Evolutionary conservation across 2,888 invertebrate genomes (phyloP).

Genomic region (Amblyjoppa fuscipennis): DNA sequence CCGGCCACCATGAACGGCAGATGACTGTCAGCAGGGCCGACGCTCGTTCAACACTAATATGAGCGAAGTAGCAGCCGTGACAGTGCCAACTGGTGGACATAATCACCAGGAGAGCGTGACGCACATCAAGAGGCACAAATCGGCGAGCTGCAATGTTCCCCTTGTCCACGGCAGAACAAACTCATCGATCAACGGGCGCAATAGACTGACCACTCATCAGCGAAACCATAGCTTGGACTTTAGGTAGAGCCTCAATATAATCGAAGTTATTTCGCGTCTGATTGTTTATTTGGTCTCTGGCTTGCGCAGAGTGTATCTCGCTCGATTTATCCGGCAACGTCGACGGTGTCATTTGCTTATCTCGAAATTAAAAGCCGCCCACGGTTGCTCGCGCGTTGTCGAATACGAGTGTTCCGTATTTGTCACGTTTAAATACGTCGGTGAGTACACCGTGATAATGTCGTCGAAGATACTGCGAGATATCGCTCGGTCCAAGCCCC

Average conservation of each 20-base stretch:
- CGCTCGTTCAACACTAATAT: conserved; percentile 83
- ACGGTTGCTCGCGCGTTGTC: conserved; percentile 10
- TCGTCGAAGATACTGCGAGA: conserved; percentile 27
- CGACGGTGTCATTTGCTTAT: not conserved
- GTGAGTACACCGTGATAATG: conserved; percentile 46
- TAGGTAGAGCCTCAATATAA: conserved; percentile 87
- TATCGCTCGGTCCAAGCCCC: conserved; percentile 13
- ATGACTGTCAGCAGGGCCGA: conserved; percentile 84
- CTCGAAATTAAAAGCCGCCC: conserved; percentile 37
- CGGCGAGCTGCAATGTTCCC: conserved; percentile 86
- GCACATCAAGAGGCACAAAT: conserved; percentile 84
- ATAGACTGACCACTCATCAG: conserved; percentile 90
- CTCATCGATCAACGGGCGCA: conserved; percentile 85
- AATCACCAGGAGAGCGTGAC: conserved; percentile 82
- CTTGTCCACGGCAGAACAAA: conserved; percentile 87
- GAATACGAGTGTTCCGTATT: conserved; percentile 41
- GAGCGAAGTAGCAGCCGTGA: conserved; percentile 84
- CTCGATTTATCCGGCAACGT: not conserved
- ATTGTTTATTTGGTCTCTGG: conserved; percentile 34
- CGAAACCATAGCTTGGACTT: conserved; percentile 96
- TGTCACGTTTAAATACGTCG: conserved; percentile 39
- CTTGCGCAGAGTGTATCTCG: not conserved
- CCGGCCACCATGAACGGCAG: conserved; percentile 82
- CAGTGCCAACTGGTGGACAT: conserved; percentile 84
- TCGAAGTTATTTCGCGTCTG: conserved; percentile 27